These are phyloP conservation scores for Ceramica pisi DNA, from an alignment of 2,888 invertebrate species.

Conservation along the genomic window DNA sequence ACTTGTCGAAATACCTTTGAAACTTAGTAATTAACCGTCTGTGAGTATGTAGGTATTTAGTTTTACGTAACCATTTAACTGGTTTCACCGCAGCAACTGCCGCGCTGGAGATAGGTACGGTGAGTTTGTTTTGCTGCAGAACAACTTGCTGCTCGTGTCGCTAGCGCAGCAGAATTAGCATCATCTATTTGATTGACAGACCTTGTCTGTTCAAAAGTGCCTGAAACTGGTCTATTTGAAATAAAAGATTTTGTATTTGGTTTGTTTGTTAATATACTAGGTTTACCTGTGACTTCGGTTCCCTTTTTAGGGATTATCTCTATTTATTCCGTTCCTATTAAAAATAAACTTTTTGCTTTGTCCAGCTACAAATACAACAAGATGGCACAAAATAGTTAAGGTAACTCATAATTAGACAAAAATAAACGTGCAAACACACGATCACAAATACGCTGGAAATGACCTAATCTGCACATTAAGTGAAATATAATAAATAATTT, in stretches of 20 bases:
- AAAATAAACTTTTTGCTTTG: too few relatives aligned
- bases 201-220: too few relatives aligned
- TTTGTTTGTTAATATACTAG: background rate
- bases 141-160: too few relatives aligned
- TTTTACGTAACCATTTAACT: background rate
- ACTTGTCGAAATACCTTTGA: conserved; percentile 50
- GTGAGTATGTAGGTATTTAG: conserved; percentile 4
- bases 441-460: conserved; percentile 20
- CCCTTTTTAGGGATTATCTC: too few relatives aligned
- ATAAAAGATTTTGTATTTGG: too few relatives aligned
- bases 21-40: conserved; percentile 53
- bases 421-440: background rate
- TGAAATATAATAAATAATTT: conserved; percentile 45
- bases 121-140: too few relatives aligned
- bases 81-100: too few relatives aligned
- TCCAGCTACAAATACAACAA: background rate
- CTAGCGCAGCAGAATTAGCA: too few relatives aligned
- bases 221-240: too few relatives aligned
- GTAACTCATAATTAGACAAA: background rate
- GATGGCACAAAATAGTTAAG: background rate
- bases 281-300: background rate
- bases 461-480: conserved; percentile 15
- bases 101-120: too few relatives aligned
- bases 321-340: too few relatives aligned
- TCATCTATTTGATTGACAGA: too few relatives aligned